Percentiles rank a stretch among this genome's conserved stretches.
These are phyloP conservation scores for Spatula clypeata DNA, from an alignment of 2,797 vertebrate genomes.

Conservation along the genomic window DNA sequence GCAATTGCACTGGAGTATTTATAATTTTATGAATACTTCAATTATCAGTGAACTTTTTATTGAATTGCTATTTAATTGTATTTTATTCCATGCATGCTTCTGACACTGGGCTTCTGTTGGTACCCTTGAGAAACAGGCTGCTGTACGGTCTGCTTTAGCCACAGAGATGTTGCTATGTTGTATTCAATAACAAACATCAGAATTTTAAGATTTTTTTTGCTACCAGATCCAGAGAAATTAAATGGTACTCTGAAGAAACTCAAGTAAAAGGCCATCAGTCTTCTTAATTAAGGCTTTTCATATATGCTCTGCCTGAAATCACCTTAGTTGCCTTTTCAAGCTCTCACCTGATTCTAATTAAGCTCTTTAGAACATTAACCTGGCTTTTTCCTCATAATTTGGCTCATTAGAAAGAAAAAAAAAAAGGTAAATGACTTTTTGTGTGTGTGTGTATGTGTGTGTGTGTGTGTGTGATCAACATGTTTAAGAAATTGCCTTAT, in stretches of 20 bases:
- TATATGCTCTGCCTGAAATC: slow-evolving; percentile 91
- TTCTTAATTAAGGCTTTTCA: slow-evolving; percentile 95
- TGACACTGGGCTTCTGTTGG: neutral
- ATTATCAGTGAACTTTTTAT: slow-evolving; percentile 31
- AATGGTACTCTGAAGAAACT: slow-evolving; percentile 85
- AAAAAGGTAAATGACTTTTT: slow-evolving; percentile 85
- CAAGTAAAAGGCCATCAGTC: slow-evolving; percentile 94
- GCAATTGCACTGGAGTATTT: neutral
- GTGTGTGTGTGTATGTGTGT: neutral
- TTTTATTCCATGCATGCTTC: neutral
- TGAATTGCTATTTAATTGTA: slow-evolving; percentile 14
- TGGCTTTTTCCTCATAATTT: slow-evolving; percentile 87
- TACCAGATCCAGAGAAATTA: slow-evolving; percentile 81
- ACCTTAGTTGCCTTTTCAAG: slow-evolving; percentile 89
- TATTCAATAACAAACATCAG: neutral
- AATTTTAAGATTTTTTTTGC: slow-evolving; percentile 71
- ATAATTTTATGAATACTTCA: slow-evolving; percentile 14
- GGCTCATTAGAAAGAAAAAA: slow-evolving; percentile 93
- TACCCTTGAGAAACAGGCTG: neutral
- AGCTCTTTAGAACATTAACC: slow-evolving; percentile 94
- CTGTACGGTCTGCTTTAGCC: neutral
- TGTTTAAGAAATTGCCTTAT: slow-evolving; percentile 73
- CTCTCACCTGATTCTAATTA: slow-evolving; percentile 96
- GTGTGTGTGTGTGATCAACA: neutral
- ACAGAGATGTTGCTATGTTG: neutral